Evolutionary conservation across 1,140 invertebrate species (phyloP).

Genomic region (Halictus rubicundus): DNA sequence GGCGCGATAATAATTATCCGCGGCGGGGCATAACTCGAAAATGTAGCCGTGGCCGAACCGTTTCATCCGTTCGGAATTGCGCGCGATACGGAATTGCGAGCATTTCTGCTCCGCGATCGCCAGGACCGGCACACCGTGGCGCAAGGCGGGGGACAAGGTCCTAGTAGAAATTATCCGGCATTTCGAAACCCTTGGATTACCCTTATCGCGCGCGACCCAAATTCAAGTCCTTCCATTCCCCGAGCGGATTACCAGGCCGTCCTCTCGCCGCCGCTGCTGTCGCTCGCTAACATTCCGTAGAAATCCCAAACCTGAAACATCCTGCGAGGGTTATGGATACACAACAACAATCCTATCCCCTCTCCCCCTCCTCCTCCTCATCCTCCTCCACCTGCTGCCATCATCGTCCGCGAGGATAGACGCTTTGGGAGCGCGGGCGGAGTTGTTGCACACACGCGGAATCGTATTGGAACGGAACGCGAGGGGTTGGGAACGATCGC

Average conservation of each 20-base stretch:
- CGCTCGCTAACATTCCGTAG: slow-evolving; percentile 54
- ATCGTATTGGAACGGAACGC: neutral
- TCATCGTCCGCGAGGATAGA: neutral
- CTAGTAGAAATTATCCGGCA: slow-evolving; percentile 62
- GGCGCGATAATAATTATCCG: slow-evolving; percentile 57
- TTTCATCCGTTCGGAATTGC: slow-evolving; percentile 39
- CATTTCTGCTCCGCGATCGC: slow-evolving; percentile 33
- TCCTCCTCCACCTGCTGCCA: neutral
- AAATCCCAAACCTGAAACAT: slow-evolving; percentile 61
- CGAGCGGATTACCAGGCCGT: slow-evolving; percentile 46
- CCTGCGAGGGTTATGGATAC: slow-evolving; percentile 54
- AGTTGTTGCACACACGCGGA: neutral
- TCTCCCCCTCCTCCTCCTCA: no score
- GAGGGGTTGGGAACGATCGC: neutral
- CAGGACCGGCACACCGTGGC: slow-evolving; percentile 3
- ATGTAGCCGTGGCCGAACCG: slow-evolving; percentile 25
- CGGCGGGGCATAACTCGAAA: slow-evolving; percentile 27
- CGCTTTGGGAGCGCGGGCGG: neutral
- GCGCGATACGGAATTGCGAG: slow-evolving; percentile 43
- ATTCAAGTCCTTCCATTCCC: slow-evolving; percentile 51
- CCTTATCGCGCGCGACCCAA: slow-evolving; percentile 60
- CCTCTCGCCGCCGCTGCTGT: slow-evolving; percentile 14
- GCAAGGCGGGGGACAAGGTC: slow-evolving; percentile 53
- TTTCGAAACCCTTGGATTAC: slow-evolving; percentile 64
- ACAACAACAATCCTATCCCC: neutral